A percentile compares a stretch with the other conserved stretches of the same genome.
Evolutionary conservation across 2,888 invertebrate species (phyloP).

Genomic region (Pandemis heparana): DNA sequence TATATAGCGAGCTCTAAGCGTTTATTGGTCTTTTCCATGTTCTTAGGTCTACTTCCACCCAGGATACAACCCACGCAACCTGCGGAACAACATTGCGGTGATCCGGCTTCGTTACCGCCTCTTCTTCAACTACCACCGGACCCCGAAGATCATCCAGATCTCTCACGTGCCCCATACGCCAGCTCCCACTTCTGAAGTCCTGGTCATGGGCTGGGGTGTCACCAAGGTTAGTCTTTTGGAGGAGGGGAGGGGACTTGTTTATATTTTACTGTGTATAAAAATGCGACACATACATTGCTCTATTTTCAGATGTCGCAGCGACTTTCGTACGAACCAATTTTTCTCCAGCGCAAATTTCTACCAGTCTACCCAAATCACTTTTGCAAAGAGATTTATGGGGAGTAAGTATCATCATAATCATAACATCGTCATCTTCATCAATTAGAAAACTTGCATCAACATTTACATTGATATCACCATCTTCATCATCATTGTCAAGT

Average conservation of each 20-base stretch:
- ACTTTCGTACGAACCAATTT: constrained; percentile 71
- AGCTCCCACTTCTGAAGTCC: constrained; percentile 65
- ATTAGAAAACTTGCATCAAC: background rate
- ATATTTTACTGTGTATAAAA: too few relatives aligned
- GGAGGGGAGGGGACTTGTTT: too few relatives aligned
- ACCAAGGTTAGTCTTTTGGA: constrained; percentile 66
- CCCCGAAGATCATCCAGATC: constrained; percentile 68
- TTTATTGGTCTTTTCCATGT: background rate
- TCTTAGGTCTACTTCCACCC: constrained; percentile 77
- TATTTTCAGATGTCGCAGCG: constrained; percentile 66
- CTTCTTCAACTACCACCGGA: constrained; percentile 59
- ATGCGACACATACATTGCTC: background rate
- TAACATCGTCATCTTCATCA: background rate
- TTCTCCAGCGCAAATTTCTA: constrained; percentile 69
- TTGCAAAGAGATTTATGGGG: constrained; percentile 76
- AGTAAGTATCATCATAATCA: constrained; percentile 63
- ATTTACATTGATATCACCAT: background rate
- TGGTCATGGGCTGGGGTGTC: constrained; percentile 78
- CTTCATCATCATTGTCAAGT: background rate
- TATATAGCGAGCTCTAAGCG: too few relatives aligned
- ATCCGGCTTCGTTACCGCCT: constrained; percentile 67
- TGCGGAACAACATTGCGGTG: constrained; percentile 71
- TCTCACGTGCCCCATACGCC: constrained; percentile 51
- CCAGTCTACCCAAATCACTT: constrained; percentile 74
- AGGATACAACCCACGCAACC: constrained; percentile 68